A percentile compares a stretch with the other conserved stretches of the same genome.
These are phyloP conservation scores for Rambutsinella grinnellia DNA, from an alignment of 2,888 invertebrate genomes.

Conservation along the genomic window DNA sequence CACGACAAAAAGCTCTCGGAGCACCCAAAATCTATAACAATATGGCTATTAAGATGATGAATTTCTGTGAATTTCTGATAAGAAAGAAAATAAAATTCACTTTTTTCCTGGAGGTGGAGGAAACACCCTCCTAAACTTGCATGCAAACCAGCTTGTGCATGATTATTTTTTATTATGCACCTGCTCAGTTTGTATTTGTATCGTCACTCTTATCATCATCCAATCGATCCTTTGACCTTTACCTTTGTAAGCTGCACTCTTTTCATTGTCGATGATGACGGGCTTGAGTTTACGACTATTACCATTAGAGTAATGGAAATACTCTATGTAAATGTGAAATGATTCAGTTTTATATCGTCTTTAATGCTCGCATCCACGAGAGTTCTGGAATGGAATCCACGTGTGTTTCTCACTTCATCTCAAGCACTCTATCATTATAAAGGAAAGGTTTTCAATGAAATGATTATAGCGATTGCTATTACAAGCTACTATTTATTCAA, in stretches of 20 bases:
- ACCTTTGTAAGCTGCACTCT: conserved; percentile 3
- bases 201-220: conserved; percentile 8
- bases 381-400: conserved; percentile 24
- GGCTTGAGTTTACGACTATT: too few species aligned
- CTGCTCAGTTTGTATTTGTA: background rate
- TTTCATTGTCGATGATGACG: background rate
- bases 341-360: background rate
- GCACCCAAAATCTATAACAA: background rate
- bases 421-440: background rate
- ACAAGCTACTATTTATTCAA: background rate
- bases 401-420: conserved; percentile 12
- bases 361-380: background rate
- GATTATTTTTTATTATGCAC: background rate
- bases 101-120: conserved; percentile 1
- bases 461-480: background rate
- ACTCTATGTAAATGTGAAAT: background rate
- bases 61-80: conserved; percentile 13
- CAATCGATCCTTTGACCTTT: conserved; percentile 38
- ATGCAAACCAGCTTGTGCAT: background rate
- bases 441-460: too few species aligned
- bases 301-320: background rate
- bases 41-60: conserved; percentile 1
- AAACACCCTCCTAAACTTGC: conserved; percentile 18
- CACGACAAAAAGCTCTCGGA: too few species aligned
- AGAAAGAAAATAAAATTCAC: background rate